Base-by-base conservation (phyloP, 2,113 vertebrate genomes). In the Enhydra lutris region DNA sequence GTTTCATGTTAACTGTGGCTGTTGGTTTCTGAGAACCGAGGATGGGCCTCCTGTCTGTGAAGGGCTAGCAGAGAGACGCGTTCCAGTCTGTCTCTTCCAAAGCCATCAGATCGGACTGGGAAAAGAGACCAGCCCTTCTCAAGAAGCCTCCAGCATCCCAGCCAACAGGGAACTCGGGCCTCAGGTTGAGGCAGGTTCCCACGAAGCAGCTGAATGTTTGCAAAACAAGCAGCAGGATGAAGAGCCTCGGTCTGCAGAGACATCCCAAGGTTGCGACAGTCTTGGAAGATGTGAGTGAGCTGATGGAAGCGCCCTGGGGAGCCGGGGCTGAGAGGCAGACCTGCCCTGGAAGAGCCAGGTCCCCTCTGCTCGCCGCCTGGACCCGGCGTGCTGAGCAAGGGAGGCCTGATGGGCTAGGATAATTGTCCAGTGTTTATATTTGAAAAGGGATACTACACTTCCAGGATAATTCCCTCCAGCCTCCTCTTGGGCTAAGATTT, bases 391-490 rank as follows among this genome's bases (percentile, higher is more conserved):
- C 89, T 23, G 63, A 97, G 93, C 79, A 18, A 89, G 45, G 96
- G 95, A 92, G 97, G 96, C 36, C 88, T 0, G 45, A 97, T 93
- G 83, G 91, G 26, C 86, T 69, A 74, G 95, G 6, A 1, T 98
- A 96, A 98, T 98, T 98, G 98, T 93, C 97, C n/a, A 0, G 39
- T 98, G 98, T 98, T 99, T 98, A 98, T 98, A 97, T 34, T 86
- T 98, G 99, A 98, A 98, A 99, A 98, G 97, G 98, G 97, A 98
- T 98, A 98, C 98, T 59, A 61, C 96, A 96, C 97, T 98, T 98
- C 98, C 98, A 97, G 97, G 91, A 96, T 96, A 98, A 98, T 98
- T 98, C 98, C 98, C 96, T 89, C 92, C 96, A 97, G 91, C 91
- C 97, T 97, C 95, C 95, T 97, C 89, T 92, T 85, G 97, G 98